A percentile compares a stretch with the other conserved stretches of the same genome.
These are phyloP conservation scores for Scolopax rusticola DNA, from an alignment of 2,797 vertebrate genomes.

Conservation along the genomic window DNA sequence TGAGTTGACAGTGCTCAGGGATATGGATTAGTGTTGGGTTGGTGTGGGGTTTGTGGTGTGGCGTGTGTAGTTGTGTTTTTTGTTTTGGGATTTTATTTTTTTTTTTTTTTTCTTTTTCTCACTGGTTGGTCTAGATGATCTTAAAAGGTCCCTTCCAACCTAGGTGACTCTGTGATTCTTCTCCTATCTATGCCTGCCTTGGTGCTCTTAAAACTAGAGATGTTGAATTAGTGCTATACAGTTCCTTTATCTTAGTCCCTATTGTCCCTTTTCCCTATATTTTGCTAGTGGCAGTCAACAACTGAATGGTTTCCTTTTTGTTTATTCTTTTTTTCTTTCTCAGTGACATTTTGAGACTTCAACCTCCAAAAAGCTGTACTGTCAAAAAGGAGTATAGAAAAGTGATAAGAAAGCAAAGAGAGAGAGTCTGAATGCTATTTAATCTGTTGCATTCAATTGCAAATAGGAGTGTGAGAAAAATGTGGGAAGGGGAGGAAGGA, in stretches of 20 bases:
- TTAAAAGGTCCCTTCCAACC: too few relatives aligned
- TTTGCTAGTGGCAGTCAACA: background rate
- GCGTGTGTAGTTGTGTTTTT: too few relatives aligned
- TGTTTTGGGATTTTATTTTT: too few relatives aligned
- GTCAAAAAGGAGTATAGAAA: background rate
- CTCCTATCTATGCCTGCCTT: background rate
- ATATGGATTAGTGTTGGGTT: too few relatives aligned
- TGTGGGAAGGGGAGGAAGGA: background rate
- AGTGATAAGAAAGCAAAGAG: background rate
- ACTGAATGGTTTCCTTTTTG: background rate
- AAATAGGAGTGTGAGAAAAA: background rate
- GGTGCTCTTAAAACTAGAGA: background rate
- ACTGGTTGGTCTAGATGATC: too few relatives aligned
- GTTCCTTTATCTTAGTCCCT: background rate
- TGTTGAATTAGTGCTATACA: background rate
- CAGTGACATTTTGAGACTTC: background rate
- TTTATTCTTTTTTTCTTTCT: background rate
- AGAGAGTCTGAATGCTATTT: background rate
- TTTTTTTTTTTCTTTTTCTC: too few relatives aligned
- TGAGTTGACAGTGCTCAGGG: too few relatives aligned
- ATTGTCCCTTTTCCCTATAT: background rate
- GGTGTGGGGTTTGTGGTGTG: too few relatives aligned
- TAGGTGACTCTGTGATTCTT: background rate
- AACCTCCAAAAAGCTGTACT: background rate
- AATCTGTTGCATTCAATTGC: background rate